A percentile compares a stretch with the other conserved stretches of the same genome.
Evolutionary conservation across 1,140 invertebrate genomes (phyloP).

Genomic region (Drosophila sp.): DNA sequence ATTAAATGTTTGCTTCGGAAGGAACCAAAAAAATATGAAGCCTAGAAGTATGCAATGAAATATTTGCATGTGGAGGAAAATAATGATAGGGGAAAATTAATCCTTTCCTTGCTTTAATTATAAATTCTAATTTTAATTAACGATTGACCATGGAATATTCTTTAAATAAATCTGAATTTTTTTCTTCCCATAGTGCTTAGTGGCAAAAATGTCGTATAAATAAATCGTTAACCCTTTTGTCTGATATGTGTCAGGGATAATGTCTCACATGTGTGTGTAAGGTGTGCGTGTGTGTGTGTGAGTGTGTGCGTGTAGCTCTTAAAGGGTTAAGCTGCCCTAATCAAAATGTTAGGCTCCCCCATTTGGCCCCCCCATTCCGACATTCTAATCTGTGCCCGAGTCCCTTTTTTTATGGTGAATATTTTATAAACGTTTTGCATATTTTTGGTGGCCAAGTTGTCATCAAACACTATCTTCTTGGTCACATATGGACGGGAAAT

Average conservation of each 20-base stretch:
- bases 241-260: not conserved
- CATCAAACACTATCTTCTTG: slow-evolving; percentile 12
- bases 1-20: too few species aligned
- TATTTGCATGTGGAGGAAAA: too few species aligned
- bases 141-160: too few species aligned
- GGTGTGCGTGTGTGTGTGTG: not conserved
- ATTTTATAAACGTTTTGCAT: slow-evolving; percentile 56
- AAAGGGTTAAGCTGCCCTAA: slow-evolving; percentile 18
- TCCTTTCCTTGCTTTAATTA: too few species aligned
- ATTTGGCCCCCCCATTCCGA: slow-evolving; percentile 5
- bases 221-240: slow-evolving; percentile 8
- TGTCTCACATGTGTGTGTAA: slow-evolving; percentile 3
- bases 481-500: slow-evolving; percentile 34
- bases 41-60: too few species aligned
- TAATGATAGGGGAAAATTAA: too few species aligned
- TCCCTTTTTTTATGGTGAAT: slow-evolving; percentile 35
- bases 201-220: slow-evolving; percentile 9
- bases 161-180: too few species aligned
- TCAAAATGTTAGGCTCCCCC: slow-evolving; percentile 26
- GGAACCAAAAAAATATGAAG: too few species aligned
- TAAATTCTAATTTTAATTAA: too few species aligned
- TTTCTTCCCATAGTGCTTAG: not conserved
- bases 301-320: not conserved
- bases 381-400: not conserved
- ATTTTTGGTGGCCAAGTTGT: slow-evolving; percentile 24